These are phyloP conservation scores for Habropoda laboriosa DNA, from an alignment of 1,140 invertebrate species.

Conservation along the genomic window DNA sequence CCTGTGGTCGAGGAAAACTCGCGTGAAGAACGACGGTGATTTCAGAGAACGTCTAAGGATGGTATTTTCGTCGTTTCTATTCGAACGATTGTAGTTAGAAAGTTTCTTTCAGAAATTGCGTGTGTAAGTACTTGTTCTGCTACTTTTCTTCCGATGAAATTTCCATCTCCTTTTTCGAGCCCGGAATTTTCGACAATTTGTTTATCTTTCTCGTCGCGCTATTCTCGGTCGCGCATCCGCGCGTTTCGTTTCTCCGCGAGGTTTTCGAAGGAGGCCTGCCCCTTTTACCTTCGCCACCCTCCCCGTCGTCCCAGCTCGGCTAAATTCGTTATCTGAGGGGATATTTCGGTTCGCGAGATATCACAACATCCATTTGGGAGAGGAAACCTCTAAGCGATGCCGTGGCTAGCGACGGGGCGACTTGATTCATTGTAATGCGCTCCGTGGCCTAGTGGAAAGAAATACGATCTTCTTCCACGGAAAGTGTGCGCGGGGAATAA, in stretches of 20 bases:
- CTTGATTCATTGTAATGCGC: constrained; percentile 41
- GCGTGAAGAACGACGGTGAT: background rate
- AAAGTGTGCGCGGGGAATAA: constrained; percentile 14
- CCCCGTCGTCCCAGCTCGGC: constrained; percentile 1
- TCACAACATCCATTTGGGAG: constrained; percentile 50
- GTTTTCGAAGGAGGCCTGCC: constrained; percentile 3
- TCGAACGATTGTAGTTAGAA: too few relatives aligned
- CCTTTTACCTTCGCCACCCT: constrained; percentile 32
- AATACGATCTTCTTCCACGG: constrained; percentile 25
- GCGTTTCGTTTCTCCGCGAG: constrained; percentile 27
- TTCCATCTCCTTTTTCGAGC: background rate
- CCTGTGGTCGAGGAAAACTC: background rate
- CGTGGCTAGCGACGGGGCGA: background rate
- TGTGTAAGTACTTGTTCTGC: background rate
- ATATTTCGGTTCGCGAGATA: constrained; percentile 58
- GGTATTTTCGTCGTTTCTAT: too few relatives aligned
- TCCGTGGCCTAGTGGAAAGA: background rate
- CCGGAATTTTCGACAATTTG: constrained; percentile 46
- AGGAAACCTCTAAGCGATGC: constrained; percentile 11
- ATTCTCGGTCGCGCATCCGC: constrained; percentile 39
- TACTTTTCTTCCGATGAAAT: background rate
- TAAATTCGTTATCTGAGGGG: constrained; percentile 58
- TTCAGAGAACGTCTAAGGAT: background rate
- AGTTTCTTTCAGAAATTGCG: background rate
- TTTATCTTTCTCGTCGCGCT: constrained; percentile 47